A percentile compares a stretch with the other conserved stretches of the same genome.
phyloP scores from a whole-genome alignment of 2,113 vertebrate genomes.

The Gopherus evgoodei region DNA sequence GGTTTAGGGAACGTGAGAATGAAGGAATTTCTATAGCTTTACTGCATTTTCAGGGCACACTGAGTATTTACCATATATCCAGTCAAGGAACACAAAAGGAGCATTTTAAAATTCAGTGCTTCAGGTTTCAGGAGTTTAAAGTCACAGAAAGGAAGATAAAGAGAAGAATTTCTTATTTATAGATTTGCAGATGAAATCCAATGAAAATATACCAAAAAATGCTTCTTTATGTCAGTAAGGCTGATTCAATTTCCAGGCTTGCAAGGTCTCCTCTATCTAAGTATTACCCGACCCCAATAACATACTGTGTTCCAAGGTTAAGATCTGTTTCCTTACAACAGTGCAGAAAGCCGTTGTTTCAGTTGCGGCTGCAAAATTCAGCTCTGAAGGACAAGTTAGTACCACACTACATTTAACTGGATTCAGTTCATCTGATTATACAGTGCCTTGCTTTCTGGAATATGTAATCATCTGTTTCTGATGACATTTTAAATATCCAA shows the following conservation, averaged over 20 bases:
- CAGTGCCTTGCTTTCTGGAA: constrained; percentile 84
- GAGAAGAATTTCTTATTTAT: constrained; percentile 78
- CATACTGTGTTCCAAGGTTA: constrained; percentile 69
- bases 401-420: constrained; percentile 83
- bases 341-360: constrained; percentile 71
- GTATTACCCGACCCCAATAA: constrained; percentile 68
- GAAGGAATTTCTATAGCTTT: constrained; percentile 78
- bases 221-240: constrained; percentile 72
- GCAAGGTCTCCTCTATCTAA: constrained; percentile 74
- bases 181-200: constrained; percentile 79
- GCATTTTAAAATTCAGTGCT: constrained; percentile 67
- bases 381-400: constrained; percentile 86
- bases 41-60: constrained; percentile 76
- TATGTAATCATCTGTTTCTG: constrained; percentile 90
- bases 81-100: constrained; percentile 75
- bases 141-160: constrained; percentile 75
- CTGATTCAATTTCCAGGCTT: constrained; percentile 80
- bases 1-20: constrained; percentile 77
- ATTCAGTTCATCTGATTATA: constrained; percentile 87
- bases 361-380: constrained; percentile 71
- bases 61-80: constrained; percentile 78
- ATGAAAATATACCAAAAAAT: constrained; percentile 34
- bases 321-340: constrained; percentile 74
- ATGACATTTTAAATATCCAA: constrained; percentile 93
- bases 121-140: constrained; percentile 72